Conservation (phyloP, 2,888 invertebrate species). For the Drosophila sordidapex region DNA sequence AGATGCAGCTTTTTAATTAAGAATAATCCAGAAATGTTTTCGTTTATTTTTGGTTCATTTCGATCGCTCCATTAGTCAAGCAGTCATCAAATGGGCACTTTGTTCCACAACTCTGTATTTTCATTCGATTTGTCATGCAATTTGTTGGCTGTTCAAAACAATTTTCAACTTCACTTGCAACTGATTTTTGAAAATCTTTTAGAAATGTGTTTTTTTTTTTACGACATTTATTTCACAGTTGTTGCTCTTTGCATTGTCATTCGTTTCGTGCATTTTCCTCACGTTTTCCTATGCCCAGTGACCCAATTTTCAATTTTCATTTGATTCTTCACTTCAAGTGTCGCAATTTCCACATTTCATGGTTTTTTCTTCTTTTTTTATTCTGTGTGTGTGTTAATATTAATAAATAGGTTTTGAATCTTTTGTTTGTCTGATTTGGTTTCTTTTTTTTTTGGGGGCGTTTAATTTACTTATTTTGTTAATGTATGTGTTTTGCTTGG, state of each 20-base stretch:
- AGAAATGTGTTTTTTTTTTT: slow-evolving; percentile 19
- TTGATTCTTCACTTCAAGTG: slow-evolving; percentile 54
- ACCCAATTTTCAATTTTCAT: slow-evolving; percentile 45
- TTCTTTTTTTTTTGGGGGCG: slow-evolving; percentile 39
- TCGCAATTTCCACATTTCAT: slow-evolving; percentile 49
- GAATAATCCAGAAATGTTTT: background rate
- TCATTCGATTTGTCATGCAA: slow-evolving; percentile 32
- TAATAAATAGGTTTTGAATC: slow-evolving; percentile 66
- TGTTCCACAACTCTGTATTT: slow-evolving; percentile 1
- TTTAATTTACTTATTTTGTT: slow-evolving; percentile 21
- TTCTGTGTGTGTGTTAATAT: slow-evolving; percentile 41
- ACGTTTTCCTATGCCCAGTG: slow-evolving; percentile 39
- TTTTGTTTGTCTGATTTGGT: slow-evolving; percentile 39
- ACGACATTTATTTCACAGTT: slow-evolving; percentile 29
- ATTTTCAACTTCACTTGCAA: slow-evolving; percentile 25
- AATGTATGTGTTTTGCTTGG: background rate
- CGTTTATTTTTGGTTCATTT: background rate
- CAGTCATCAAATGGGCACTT: background rate
- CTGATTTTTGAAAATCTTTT: slow-evolving; percentile 28
- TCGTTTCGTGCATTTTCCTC: slow-evolving; percentile 34
- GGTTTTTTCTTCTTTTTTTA: background rate
- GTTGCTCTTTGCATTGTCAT: slow-evolving; percentile 24
- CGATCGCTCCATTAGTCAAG: slow-evolving; percentile 12
- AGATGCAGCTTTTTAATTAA: slow-evolving; percentile 21
- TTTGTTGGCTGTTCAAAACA: slow-evolving; percentile 18